Conservation (phyloP, 2,797 vertebrate species). For the Micropoecilia bifurca region DNA sequence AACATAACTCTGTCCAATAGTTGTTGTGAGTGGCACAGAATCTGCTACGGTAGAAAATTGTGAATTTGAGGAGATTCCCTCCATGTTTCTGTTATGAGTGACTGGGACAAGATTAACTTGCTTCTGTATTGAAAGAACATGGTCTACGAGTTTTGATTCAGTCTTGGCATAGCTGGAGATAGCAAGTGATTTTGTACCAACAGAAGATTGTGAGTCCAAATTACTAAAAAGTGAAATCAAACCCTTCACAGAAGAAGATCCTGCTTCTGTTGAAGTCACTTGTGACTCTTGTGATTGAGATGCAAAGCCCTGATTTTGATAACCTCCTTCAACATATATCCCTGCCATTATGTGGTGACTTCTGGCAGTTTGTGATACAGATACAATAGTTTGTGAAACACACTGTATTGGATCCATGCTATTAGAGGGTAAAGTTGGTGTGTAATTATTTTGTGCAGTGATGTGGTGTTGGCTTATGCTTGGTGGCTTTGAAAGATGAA, state of each 20-base stretch:
- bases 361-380: constrained; percentile 25
- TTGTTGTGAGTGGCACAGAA: constrained; percentile 7
- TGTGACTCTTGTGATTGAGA: constrained; percentile 30
- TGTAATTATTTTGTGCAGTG: constrained; percentile 32
- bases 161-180: constrained; percentile 4
- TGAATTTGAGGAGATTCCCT: constrained; percentile 15
- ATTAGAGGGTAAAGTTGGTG: constrained; percentile 20
- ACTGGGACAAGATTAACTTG: neutral
- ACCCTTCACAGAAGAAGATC: constrained; percentile 58
- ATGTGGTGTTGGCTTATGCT: constrained; percentile 29
- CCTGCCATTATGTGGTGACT: constrained; percentile 14
- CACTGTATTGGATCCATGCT: constrained; percentile 29
- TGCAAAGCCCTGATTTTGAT: constrained; percentile 23
- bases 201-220: constrained; percentile 33
- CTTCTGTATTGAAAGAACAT: constrained; percentile 17
- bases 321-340: constrained; percentile 11
- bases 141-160: constrained; percentile 26
- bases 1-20: constrained; percentile 12
- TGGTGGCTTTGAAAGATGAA: constrained; percentile 30
- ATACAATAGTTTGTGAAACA: constrained; percentile 25
- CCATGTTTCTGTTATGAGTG: constrained; percentile 8
- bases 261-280: constrained; percentile 21
- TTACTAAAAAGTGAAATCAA: constrained; percentile 73
- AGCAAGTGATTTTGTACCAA: constrained; percentile 29
- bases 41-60: constrained; percentile 26